Evolutionary conservation across 2,888 invertebrate genomes (phyloP), one percentile per base, ranked within the genome.

Genomic region (Cephus spinipes): DNA sequence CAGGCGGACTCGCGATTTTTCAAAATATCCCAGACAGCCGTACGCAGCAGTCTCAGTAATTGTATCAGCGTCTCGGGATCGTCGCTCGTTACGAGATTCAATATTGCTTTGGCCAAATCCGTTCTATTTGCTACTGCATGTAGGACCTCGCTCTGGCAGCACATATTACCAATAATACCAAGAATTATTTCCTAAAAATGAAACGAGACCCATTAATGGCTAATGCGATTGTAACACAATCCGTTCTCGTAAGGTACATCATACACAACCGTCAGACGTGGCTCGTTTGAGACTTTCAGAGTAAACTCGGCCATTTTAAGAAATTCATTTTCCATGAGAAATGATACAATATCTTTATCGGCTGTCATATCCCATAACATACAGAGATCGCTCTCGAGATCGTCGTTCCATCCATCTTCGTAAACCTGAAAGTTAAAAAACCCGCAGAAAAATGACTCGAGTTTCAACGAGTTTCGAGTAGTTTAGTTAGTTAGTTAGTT

Each of bases 331-430:
- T 95, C 93, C 77, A 95, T 91, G 15, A 97, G 92, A 87, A 95
- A 95, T 71, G 93, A 87, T 12, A 96, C 95, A 0, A 97, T 95
- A 87, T 96, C 96, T 82, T 94, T 93, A 84, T 97, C 96, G 0
- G 95, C 93, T 0, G 97, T 95, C 96, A 97, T 97, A 84, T 97
- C 97, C 97, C 97, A 97, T 0, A 97, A 90, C 11, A 94, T 94
- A 87, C 96, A 96, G 68, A 97, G 92, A 86, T 96, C 95, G 34
- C 94, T 94, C 92, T 97, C 97, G 74, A 96, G 92, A 1, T 94
- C 92, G 79, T 94, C 93, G 77, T 93, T 93, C 89, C 94, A 93
- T 73, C 94, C 92, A 83, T 94, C 93, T 76, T 94, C 93, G 73
- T 93, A 79, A 12, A 89, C 83, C 91, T 92, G 77, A 4, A 76